A percentile compares a stretch with the other conserved stretches of the same genome.
Conservation (phyloP, 2,113 vertebrate genomes). For the Nothobranchius furzeri region DNA sequence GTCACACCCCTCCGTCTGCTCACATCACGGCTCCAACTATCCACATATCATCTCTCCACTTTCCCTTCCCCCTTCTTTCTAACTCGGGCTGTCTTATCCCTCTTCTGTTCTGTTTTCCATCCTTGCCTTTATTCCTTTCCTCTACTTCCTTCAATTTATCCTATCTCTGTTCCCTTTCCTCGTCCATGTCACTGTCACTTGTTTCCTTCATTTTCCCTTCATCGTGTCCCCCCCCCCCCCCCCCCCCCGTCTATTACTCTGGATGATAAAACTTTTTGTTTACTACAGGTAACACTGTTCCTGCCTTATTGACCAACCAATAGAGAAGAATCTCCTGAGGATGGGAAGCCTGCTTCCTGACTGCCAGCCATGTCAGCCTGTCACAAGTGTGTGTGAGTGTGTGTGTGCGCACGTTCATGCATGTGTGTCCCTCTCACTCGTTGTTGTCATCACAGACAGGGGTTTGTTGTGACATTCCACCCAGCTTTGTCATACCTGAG, state of each 20-base stretch:
- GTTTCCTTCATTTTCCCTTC: constrained; percentile 31
- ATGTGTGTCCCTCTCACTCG: constrained; percentile 50
- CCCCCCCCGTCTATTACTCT: constrained; percentile 13
- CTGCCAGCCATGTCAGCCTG: constrained; percentile 71
- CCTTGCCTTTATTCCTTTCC: constrained; percentile 55
- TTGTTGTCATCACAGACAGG: constrained; percentile 69
- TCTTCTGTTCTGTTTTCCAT: constrained; percentile 26
- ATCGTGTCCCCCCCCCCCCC: constrained; percentile 5
- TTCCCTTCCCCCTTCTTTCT: constrained; percentile 14
- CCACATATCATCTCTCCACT: constrained; percentile 26
- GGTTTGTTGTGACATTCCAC: constrained; percentile 72
- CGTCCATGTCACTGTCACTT: constrained; percentile 67
- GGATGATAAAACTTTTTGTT: constrained; percentile 69
- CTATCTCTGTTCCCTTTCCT: constrained; percentile 46
- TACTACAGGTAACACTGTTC: constrained; percentile 65
- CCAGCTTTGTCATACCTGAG: constrained; percentile 72
- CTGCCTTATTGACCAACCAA: constrained; percentile 75
- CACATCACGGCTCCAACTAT: constrained; percentile 54
- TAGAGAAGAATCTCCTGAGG: constrained; percentile 67
- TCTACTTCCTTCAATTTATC: constrained; percentile 37
- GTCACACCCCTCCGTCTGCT: constrained; percentile 69
- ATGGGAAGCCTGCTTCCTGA: constrained; percentile 67
- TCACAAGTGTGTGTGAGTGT: constrained; percentile 41
- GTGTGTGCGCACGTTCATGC: not conserved
- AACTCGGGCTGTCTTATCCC: constrained; percentile 35